Evolutionary conservation across 2,888 invertebrate genomes (phyloP).

Genomic region (Kryphioiulus occultus): DNA sequence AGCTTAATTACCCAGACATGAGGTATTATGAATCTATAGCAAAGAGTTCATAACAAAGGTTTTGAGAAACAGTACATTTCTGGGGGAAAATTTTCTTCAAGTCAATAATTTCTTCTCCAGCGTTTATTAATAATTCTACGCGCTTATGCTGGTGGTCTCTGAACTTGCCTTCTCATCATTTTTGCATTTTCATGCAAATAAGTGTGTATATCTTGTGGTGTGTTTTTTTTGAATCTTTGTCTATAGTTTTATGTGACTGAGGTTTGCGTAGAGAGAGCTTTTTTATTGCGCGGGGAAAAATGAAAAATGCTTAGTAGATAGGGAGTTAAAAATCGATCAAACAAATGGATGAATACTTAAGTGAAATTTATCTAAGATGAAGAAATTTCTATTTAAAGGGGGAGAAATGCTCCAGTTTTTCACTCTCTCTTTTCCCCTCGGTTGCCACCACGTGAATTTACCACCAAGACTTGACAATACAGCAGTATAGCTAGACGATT

Average conservation of each 20-base stretch:
- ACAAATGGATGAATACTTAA: conserved; percentile 40
- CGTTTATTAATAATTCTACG: neutral
- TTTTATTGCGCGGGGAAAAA: conserved; percentile 28
- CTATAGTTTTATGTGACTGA: conserved; percentile 36
- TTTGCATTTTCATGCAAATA: neutral
- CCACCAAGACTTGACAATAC: neutral
- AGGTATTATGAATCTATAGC: too few species aligned
- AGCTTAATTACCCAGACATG: too few species aligned
- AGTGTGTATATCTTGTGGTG: neutral
- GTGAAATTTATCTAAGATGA: conserved; percentile 40
- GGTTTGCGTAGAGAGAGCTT: conserved; percentile 36
- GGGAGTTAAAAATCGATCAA: conserved; percentile 40
- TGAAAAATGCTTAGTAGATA: conserved; percentile 39
- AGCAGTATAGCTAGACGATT: neutral
- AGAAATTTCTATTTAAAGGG: conserved; percentile 40
- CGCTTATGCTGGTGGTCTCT: neutral
- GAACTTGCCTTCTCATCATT: neutral
- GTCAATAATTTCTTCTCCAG: neutral
- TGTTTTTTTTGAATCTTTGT: conserved; percentile 29
- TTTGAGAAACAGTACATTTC: too few species aligned
- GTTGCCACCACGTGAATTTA: neutral
- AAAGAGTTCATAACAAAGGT: too few species aligned
- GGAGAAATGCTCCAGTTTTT: conserved; percentile 36
- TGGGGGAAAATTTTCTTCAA: too few species aligned
- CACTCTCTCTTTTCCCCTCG: neutral